Evolutionary conservation across 2,888 invertebrate species (phyloP), one percentile per base, ranked within the genome.

Genomic region (Synergus laeviventris): DNA sequence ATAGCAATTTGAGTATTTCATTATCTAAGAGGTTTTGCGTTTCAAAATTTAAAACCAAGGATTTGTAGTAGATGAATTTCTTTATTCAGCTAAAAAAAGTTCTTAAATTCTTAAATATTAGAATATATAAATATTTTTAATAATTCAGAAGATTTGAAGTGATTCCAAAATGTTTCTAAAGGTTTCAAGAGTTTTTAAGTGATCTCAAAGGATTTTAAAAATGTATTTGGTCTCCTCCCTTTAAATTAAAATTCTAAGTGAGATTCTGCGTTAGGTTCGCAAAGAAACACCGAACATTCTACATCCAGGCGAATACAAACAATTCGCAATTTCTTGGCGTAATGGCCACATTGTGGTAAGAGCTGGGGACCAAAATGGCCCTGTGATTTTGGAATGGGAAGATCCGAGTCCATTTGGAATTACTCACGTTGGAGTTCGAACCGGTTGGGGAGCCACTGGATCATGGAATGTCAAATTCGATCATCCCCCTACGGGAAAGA

Each of bases 401-500:
- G 93, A 94, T 87, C 93, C 93, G 5, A 87, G 91, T 16, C 93
- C 94, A 8, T 93, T 94, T 89, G 92, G 92, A 66, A 89, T 94
- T 75, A 92, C 93, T 77, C 93, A 93, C 91, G 93, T 94, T 86
- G 94, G 94, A 64, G 92, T 94, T 78, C 92, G 94, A 78, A 94
- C 94, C 16, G 93, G 92, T 78, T 94, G 94, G 92, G 94, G 94
- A 76, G 93, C 94, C 39, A 92, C 92, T 78, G 94, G 94, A 79
- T 91, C 92, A 80, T 95, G 94, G 94, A 93, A 92, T 84, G 92
- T 94, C 80, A 87, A 83, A 78, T 84, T 85, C 83, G 88, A 87
- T 87, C 85, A 78, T 81, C 79, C 80, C 77, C 74, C 82, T 39
- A 59, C 76, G 61, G 38, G 59, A 56, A 21, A 11, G 56, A 56